Evolutionary conservation across 2,888 invertebrate species (phyloP).

Genomic region (Drosophila pseudotakahashii): DNA sequence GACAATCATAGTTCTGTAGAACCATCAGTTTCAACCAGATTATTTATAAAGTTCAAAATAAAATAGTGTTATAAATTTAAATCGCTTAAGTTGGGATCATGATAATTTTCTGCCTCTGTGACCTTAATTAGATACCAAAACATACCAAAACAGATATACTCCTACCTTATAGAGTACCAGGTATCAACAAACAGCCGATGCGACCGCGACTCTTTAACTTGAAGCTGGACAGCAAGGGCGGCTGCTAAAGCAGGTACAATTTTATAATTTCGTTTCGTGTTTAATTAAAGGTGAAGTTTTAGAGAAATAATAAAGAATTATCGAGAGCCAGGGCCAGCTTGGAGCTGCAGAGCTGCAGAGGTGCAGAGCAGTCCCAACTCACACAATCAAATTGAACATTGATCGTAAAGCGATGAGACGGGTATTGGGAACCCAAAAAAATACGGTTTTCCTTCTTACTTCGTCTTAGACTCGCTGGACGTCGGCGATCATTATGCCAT

Average conservation of each 20-base stretch:
- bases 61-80: too few relatives aligned
- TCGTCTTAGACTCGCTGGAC: slow-evolving; percentile 45
- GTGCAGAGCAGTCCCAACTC: slow-evolving; percentile 56
- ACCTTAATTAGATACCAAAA: too few relatives aligned
- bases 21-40: too few relatives aligned
- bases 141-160: slow-evolving; percentile 20
- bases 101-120: too few relatives aligned
- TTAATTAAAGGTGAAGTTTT: slow-evolving; percentile 81
- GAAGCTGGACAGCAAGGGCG: slow-evolving; percentile 40
- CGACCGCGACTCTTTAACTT: slow-evolving; percentile 45
- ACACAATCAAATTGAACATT: slow-evolving; percentile 52
- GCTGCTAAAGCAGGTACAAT: slow-evolving; percentile 76
- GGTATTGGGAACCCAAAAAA: slow-evolving; percentile 35
- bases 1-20: too few relatives aligned
- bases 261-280: slow-evolving; percentile 81
- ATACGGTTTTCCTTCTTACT: slow-evolving; percentile 38
- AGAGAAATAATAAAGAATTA: slow-evolving; percentile 80
- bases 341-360: slow-evolving; percentile 49
- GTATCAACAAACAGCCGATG: slow-evolving; percentile 13
- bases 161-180: not conserved
- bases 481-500: slow-evolving; percentile 75
- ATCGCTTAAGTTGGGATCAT: too few relatives aligned
- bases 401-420: slow-evolving; percentile 74
- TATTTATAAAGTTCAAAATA: too few relatives aligned
- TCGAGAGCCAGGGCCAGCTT: slow-evolving; percentile 54